Evolutionary conservation across 2,113 vertebrate species (phyloP).

Genomic region (Nycticorax nycticorax): DNA sequence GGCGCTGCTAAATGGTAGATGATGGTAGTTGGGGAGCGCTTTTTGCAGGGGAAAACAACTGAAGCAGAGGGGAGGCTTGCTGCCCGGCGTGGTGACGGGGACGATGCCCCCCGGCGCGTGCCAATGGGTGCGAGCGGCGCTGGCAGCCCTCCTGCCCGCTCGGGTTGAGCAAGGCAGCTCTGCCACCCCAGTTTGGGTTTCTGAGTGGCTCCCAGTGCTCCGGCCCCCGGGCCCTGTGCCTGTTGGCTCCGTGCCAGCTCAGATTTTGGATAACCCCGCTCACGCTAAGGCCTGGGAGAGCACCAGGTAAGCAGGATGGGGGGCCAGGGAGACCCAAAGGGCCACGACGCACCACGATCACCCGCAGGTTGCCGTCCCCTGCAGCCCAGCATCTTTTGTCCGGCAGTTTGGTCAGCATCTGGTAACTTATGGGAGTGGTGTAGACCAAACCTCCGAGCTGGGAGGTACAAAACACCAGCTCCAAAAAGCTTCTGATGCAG

Average conservation of each 20-base stretch:
- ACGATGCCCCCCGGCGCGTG: accelerated
- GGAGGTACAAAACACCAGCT: neutral
- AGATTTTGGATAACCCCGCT: neutral
- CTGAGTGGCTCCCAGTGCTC: neutral
- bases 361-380: neutral
- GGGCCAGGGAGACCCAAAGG: neutral
- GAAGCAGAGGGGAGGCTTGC: neutral
- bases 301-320: neutral
- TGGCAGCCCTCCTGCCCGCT: neutral
- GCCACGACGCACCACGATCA: accelerated
- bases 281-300: neutral
- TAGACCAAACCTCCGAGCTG: neutral
- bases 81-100: neutral
- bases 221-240: neutral
- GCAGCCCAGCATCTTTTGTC: neutral
- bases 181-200: too few relatives aligned
- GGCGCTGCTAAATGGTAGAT: neutral
- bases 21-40: neutral
- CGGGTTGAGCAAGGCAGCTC: neutral
- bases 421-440: neutral
- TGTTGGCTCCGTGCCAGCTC: neutral
- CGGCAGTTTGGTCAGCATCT: neutral
- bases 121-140: too few relatives aligned
- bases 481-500: neutral
- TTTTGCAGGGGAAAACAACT: neutral